Conservation (phyloP, 1,140 invertebrate genomes). For the Metopolophium dirhodum region DNA sequence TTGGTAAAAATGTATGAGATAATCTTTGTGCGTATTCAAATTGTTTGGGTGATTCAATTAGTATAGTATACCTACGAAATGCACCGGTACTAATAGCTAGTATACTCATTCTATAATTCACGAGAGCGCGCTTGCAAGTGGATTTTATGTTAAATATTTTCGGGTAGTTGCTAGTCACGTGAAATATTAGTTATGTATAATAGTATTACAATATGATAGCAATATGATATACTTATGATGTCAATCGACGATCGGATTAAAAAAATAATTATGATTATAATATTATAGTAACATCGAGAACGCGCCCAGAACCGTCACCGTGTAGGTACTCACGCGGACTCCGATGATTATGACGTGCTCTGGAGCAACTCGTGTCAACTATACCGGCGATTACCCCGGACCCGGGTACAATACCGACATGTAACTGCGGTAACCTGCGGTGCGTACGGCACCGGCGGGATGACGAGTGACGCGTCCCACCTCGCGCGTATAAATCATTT, state of each 20-base stretch:
- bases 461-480: background rate
- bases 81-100: no score
- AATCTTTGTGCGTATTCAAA: no score
- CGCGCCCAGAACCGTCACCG: no score
- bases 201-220: background rate
- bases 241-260: background rate
- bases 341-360: background rate
- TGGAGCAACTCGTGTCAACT: background rate
- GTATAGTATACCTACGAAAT: no score
- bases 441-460: background rate
- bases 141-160: background rate
- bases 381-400: background rate
- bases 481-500: background rate
- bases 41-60: no score
- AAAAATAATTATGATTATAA: background rate
- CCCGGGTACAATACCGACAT: background rate
- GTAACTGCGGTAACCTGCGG: background rate
- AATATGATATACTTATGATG: no score
- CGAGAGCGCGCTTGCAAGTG: background rate
- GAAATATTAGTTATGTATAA: background rate
- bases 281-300: background rate
- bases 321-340: background rate
- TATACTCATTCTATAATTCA: background rate
- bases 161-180: background rate
- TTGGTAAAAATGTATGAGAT: no score